A percentile compares a stretch with the other conserved stretches of the same genome.
Conservation (phyloP, 1,140 invertebrate species). For the Drosophila serrata region DNA sequence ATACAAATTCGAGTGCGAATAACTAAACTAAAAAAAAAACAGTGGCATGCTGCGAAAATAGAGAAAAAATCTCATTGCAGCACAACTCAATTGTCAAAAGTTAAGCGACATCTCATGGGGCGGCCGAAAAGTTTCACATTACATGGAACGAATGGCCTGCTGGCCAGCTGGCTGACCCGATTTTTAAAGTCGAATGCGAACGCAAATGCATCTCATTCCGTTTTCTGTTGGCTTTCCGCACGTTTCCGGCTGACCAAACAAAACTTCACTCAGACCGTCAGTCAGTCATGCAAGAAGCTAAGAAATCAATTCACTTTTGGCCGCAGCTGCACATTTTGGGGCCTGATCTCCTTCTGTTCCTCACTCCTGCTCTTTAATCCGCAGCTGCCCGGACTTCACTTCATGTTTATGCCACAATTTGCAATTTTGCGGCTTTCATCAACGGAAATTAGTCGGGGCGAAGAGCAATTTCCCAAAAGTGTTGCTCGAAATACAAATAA, state of each 20-base stretch:
- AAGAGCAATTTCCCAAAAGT: conserved; percentile 10
- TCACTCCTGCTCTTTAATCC: not conserved
- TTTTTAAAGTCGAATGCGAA: conserved; percentile 63
- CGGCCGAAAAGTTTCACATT: conserved; percentile 58
- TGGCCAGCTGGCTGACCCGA: conserved; percentile 59
- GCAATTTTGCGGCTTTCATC: conserved; percentile 75
- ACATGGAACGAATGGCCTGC: conserved; percentile 21
- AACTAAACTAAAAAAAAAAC: conserved; percentile 23
- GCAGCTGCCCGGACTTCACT: conserved; percentile 28
- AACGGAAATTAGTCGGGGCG: conserved; percentile 65
- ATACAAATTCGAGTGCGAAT: conserved; percentile 59
- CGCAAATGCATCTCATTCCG: conserved; percentile 57
- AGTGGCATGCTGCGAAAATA: conserved; percentile 4
- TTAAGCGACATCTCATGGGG: conserved; percentile 44
- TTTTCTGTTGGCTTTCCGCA: conserved; percentile 41
- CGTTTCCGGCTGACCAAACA: conserved; percentile 73
- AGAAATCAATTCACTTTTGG: conserved; percentile 72
- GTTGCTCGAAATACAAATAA: conserved; percentile 1
- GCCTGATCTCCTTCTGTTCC: not conserved
- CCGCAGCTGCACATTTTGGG: conserved; percentile 65
- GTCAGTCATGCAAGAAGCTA: conserved; percentile 59
- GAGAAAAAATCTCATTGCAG: conserved; percentile 25
- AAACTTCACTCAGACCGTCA: conserved; percentile 67
- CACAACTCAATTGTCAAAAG: conserved; percentile 75
- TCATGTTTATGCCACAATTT: conserved; percentile 70